Conservation (phyloP, 2,888 invertebrate species). For the Himalopsyche anomala region DNA sequence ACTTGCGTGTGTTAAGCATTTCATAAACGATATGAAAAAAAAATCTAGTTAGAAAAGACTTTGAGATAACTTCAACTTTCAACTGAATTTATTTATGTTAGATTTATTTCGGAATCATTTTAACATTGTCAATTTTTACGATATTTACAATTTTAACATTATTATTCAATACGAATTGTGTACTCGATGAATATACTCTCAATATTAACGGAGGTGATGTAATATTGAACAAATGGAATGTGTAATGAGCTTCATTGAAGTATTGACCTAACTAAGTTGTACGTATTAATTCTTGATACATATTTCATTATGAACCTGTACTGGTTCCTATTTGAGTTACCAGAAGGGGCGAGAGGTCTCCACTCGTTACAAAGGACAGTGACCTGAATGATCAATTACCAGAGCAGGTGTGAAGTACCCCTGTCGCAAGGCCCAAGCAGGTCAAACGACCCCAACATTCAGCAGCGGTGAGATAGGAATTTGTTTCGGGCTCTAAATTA, state of each 20-base stretch:
- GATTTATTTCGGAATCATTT: no score
- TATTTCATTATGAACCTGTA: conserved; percentile 28
- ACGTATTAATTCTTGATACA: background rate
- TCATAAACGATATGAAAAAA: no score
- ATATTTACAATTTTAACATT: no score
- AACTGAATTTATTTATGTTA: no score
- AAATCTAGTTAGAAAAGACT: no score
- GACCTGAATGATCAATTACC: conserved; percentile 38
- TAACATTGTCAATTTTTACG: no score
- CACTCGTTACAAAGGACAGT: conserved; percentile 41
- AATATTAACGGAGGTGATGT: no score
- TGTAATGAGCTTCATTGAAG: background rate
- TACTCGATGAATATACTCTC: no score
- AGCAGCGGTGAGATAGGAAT: conserved; percentile 33
- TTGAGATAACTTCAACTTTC: no score
- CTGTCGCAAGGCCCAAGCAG: background rate
- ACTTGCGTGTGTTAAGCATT: no score
- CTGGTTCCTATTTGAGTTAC: background rate
- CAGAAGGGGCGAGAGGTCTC: conserved; percentile 1
- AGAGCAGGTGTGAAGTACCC: conserved; percentile 42
- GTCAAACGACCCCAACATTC: conserved; percentile 42
- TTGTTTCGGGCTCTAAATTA: conserved; percentile 7
- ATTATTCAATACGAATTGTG: no score
- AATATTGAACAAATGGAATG: background rate
- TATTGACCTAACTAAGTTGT: background rate